phyloP scores from a whole-genome alignment of 2,888 invertebrate species.

The Aporophyla nigra region DNA sequence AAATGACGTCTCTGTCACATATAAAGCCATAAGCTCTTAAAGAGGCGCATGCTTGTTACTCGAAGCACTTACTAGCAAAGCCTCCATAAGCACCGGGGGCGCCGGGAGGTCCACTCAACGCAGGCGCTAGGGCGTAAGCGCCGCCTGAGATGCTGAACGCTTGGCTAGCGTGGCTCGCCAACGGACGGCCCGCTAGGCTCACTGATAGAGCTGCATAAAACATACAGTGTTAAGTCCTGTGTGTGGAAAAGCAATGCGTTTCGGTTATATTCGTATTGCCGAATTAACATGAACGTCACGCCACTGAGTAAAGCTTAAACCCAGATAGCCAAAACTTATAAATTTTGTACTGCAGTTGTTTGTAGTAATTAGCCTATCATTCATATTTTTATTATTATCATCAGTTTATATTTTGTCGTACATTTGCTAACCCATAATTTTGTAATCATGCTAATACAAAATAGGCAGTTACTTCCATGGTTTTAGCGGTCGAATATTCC shows the following conservation, averaged over 20 bases:
- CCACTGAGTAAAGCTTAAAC: not conserved
- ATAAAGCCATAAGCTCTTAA: not conserved
- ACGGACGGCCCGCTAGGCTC: conserved; percentile 53
- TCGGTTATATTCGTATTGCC: conserved; percentile 2
- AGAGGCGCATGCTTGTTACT: conserved; percentile 10
- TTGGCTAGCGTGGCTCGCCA: conserved; percentile 50
- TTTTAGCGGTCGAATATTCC: not conserved
- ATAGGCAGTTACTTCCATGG: not conserved
- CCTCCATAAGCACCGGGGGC: not conserved
- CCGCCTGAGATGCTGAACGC: conserved; percentile 31
- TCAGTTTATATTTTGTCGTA: no score
- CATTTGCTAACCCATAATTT: not conserved
- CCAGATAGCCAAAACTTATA: not conserved
- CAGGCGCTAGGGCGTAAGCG: not conserved
- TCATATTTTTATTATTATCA: no score
- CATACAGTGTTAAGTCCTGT: not conserved
- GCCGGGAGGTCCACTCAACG: not conserved
- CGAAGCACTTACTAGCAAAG: conserved; percentile 31
- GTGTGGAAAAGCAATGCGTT: not conserved
- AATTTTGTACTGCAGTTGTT: not conserved
- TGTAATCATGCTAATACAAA: not conserved
- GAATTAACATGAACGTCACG: not conserved
- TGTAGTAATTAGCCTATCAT: no score
- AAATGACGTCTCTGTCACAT: not conserved
- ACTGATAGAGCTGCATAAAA: conserved; percentile 58